Evolutionary conservation across 2,888 invertebrate species (phyloP).

Genomic region (Orthosia incerta): DNA sequence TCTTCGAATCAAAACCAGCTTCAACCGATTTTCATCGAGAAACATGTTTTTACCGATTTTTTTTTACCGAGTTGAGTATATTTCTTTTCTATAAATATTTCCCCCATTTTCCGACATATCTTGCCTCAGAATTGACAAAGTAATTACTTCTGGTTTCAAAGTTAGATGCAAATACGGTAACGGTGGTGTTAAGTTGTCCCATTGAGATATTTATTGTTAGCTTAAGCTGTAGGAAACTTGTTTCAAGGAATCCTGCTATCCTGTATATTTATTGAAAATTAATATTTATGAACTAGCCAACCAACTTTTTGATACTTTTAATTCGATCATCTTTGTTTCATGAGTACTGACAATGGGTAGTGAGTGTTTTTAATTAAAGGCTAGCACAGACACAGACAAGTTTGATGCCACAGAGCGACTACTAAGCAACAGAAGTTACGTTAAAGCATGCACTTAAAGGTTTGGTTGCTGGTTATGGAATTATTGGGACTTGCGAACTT

Average conservation of each 20-base stretch:
- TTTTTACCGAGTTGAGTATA: not conserved
- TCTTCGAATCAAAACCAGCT: not conserved
- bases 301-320: not conserved
- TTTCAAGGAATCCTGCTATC: not conserved
- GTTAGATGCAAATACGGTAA: constrained; percentile 24
- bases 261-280: constrained; percentile 8
- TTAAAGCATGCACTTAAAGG: too few relatives aligned
- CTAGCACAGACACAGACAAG: too few relatives aligned
- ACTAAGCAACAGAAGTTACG: too few relatives aligned
- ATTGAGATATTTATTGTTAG: constrained; percentile 44
- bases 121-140: not conserved
- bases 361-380: too few relatives aligned
- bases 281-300: constrained; percentile 3
- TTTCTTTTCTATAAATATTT: not conserved
- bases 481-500: too few relatives aligned
- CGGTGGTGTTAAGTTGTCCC: constrained; percentile 40
- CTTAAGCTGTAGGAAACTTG: constrained; percentile 5
- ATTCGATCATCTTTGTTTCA: not conserved
- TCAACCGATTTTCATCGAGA: not conserved
- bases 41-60: not conserved
- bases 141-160: constrained; percentile 26
- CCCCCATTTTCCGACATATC: not conserved
- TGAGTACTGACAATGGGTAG: not conserved
- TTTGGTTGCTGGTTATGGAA: too few relatives aligned
- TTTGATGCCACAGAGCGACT: too few relatives aligned